These are phyloP conservation scores for Ypsolopha sequella DNA, from an alignment of 2,888 invertebrate genomes.

Conservation along the genomic window DNA sequence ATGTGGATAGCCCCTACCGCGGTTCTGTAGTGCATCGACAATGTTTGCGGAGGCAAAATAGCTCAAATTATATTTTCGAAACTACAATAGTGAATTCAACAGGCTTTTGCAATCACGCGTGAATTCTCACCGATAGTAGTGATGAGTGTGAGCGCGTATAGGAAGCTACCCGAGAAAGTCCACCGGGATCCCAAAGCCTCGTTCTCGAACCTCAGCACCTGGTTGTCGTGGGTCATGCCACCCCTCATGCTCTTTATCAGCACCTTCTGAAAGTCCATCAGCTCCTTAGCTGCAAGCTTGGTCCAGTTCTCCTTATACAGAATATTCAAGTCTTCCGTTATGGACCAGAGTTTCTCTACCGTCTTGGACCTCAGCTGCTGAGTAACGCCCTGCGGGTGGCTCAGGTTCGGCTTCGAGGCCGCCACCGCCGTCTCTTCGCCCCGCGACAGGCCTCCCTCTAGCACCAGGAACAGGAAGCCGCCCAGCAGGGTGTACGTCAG, in stretches of 20 bases:
- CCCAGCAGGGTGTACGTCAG: slow-evolving; percentile 93
- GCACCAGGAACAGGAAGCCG: slow-evolving; percentile 89
- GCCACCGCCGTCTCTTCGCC: slow-evolving; percentile 73
- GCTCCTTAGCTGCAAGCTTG: slow-evolving; percentile 85
- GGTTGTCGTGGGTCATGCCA: slow-evolving; percentile 27
- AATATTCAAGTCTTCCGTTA: slow-evolving; percentile 89
- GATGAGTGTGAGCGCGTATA: slow-evolving; percentile 93
- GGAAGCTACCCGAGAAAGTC: slow-evolving; percentile 93
- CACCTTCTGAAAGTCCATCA: slow-evolving; percentile 84
- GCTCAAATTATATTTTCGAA: no score
- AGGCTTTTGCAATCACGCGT: no score
- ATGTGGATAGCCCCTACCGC: no score
- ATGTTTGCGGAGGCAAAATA: no score
- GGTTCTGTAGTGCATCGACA: no score
- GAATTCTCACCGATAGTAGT: slow-evolving; percentile 88
- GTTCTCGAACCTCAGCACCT: slow-evolving; percentile 25
- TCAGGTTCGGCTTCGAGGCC: slow-evolving; percentile 73
- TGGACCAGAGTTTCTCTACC: slow-evolving; percentile 86
- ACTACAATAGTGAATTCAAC: no score
- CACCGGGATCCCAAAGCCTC: slow-evolving; percentile 74
- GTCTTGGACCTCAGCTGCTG: slow-evolving; percentile 76
- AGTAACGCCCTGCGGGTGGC: slow-evolving; percentile 60
- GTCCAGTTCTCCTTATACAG: slow-evolving; percentile 95
- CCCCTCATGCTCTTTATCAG: slow-evolving; percentile 58
- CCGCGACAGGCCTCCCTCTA: slow-evolving; percentile 75